Evolutionary conservation across 2,797 vertebrate species (phyloP).

Genomic region (Cyprinella venusta): DNA sequence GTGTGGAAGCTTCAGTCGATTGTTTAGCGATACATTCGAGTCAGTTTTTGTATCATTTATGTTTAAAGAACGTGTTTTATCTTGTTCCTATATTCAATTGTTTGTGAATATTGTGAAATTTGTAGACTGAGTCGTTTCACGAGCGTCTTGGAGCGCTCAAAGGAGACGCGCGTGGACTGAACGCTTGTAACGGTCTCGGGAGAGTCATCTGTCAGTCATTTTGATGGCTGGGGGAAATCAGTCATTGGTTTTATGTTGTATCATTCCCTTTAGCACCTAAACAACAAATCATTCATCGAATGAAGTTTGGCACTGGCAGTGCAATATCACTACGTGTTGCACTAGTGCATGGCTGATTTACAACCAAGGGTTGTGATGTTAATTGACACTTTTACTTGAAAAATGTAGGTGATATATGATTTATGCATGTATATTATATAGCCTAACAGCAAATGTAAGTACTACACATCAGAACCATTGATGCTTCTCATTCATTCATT

Average conservation of each 20-base stretch:
- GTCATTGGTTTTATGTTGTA: background rate
- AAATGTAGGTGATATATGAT: background rate
- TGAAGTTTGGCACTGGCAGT: background rate
- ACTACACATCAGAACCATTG: background rate
- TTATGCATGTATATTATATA: background rate
- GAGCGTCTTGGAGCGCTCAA: background rate
- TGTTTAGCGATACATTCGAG: background rate
- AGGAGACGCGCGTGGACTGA: conserved; percentile 22
- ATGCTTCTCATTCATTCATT: background rate
- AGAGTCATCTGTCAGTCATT: conserved; percentile 37
- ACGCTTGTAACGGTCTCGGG: background rate
- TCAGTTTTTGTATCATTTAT: background rate
- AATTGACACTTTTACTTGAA: background rate
- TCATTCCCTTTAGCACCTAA: conserved; percentile 2
- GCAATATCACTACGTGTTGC: conserved; percentile 32
- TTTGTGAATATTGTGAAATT: background rate
- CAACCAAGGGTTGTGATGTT: background rate
- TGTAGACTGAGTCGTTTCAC: background rate
- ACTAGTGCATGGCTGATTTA: conserved; percentile 1
- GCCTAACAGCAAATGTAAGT: too few species aligned
- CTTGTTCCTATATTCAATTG: background rate
- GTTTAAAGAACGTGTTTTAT: background rate
- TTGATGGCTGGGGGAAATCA: background rate
- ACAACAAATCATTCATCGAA: conserved; percentile 11
- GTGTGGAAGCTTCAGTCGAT: background rate